Evolutionary conservation across 2,113 vertebrate genomes (phyloP), one percentile per base, ranked within the genome.

Genomic region (Herpailurus yagouaroundi): DNA sequence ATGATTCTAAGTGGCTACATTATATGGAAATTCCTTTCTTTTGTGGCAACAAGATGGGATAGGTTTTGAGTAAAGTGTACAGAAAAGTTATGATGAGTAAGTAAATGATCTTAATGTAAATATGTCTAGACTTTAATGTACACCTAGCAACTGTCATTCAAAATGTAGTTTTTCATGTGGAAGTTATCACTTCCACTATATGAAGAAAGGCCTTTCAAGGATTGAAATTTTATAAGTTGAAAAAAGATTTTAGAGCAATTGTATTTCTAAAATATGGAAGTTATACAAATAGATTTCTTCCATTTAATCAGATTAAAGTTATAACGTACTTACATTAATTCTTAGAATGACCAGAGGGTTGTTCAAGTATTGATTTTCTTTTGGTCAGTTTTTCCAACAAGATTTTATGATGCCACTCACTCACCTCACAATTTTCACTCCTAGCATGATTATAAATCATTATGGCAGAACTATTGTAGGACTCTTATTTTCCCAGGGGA

Each of bases 271-370:
- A 88, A 84, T 50, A 60, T 4, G 63, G 87, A 92, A 82, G 57
- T 90, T 83, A 87, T 27, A 5, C 12, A 52, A 52, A 52, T 68
- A 74, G 31, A 55, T 83, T 93, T 77, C 27, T 90, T 71, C 63
- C 0, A 57, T 91, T 91, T 91, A 93, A 83, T 3, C 79, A 66
- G 68, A 93, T 96, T 19, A 57, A 91, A 63, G n/a, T 96, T 94
- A 74, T 23, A 94, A 23, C 66, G 8, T 21, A 79, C 27, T n/a
- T 68, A 76, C 1, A 1, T 71, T 73, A 27, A 60, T 74, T 76
- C n/a, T 95, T 91, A 95, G 55, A 74, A 80, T 91, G 13, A 68
- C 91, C 2, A 84, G 66, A 81, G 4, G 81, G 74, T 83, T 91
- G 60, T 27, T 89, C n/a, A 92, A 27, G 66, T 71, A 57, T 5